Conservation (phyloP, 2,888 invertebrate species). For the Archips xylosteana region DNA sequence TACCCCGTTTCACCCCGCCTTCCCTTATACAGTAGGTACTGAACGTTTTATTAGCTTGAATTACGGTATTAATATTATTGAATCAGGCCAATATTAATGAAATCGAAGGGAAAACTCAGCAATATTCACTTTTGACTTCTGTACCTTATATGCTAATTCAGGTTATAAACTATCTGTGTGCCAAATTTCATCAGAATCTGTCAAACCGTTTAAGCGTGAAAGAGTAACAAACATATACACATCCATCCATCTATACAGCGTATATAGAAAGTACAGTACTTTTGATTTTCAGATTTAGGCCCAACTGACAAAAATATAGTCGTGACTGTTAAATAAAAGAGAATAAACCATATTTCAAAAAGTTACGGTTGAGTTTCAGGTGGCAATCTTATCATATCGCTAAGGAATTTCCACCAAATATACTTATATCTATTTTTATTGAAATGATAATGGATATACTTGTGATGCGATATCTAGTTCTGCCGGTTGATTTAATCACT, state of each 20-base stretch:
- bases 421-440: conserved; percentile 2
- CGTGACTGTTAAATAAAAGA: not conserved
- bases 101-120: not conserved
- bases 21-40: no score
- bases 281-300: not conserved
- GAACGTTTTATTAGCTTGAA: no score
- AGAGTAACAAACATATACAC: no score
- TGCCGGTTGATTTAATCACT: not conserved
- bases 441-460: not conserved
- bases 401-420: not conserved
- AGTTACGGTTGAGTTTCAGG: not conserved
- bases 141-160: no score
- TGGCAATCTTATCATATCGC: not conserved
- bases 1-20: no score
- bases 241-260: no score
- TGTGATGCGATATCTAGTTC: conserved; percentile 1
- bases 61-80: no score
- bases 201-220: no score
- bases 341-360: not conserved
- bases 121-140: no score
- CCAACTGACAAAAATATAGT: not conserved
- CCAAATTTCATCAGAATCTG: no score
- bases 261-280: not conserved
- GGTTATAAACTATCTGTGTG: no score
- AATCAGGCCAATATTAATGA: no score